Percentiles rank a stretch among this genome's conserved stretches.
These are phyloP conservation scores for Colistium nudipinnis DNA, from an alignment of 2,113 vertebrate genomes.

Conservation along the genomic window DNA sequence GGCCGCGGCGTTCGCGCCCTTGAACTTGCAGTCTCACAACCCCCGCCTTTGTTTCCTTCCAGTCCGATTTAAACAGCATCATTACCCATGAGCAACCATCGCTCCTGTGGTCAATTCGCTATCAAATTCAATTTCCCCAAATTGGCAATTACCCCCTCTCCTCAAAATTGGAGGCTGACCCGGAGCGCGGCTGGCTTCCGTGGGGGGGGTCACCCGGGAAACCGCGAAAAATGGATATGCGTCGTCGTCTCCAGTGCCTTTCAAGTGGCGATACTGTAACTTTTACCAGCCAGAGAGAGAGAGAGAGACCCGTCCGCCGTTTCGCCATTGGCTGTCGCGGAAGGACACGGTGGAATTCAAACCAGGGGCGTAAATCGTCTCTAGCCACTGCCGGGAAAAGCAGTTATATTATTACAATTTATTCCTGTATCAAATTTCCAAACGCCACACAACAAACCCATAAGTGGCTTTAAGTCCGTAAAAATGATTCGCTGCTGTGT, in stretches of 20 bases:
- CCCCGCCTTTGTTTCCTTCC: background rate
- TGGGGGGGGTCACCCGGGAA: constrained; percentile 18
- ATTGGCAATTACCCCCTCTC: background rate
- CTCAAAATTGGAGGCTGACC: constrained; percentile 1
- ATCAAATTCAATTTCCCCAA: background rate
- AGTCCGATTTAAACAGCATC: background rate
- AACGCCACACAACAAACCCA: background rate
- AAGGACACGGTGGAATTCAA: constrained; percentile 34
- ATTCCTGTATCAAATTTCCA: constrained; percentile 43
- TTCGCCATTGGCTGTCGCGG: constrained; percentile 19
- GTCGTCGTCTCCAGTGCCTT: constrained; percentile 5
- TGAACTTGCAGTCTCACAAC: background rate
- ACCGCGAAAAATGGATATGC: constrained; percentile 16
- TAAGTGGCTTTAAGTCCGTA: constrained; percentile 6
- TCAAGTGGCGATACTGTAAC: background rate
- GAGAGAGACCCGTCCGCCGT: background rate
- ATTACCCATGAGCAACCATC: too few relatives aligned
- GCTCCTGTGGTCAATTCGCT: too few relatives aligned
- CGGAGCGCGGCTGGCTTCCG: constrained; percentile 4
- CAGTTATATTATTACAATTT: constrained; percentile 24
- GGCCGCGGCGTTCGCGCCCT: background rate
- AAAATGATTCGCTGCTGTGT: constrained; percentile 21
- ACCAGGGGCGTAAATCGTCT: constrained; percentile 39
- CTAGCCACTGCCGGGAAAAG: constrained; percentile 37
- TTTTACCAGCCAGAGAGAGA: background rate